Conservation (phyloP, 2,888 invertebrate species). For the Hipparchia sbordonii region DNA sequence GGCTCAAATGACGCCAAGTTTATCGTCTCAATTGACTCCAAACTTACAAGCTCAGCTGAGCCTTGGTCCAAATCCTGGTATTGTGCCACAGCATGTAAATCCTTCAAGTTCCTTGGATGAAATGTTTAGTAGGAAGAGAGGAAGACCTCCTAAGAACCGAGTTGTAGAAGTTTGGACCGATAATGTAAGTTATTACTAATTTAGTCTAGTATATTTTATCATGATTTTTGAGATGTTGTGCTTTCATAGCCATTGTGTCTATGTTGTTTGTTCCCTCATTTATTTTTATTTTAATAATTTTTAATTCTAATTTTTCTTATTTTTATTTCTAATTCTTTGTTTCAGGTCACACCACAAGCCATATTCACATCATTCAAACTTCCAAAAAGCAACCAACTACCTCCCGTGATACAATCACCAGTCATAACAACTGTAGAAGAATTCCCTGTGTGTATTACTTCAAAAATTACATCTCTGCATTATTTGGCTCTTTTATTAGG, state of each 20-base stretch:
- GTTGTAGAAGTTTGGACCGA: slow-evolving; percentile 96
- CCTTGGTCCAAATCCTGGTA: slow-evolving; percentile 65
- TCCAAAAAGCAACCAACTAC: slow-evolving; percentile 86
- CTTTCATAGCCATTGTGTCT: too few relatives aligned
- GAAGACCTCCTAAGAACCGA: slow-evolving; percentile 98
- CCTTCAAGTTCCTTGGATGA: slow-evolving; percentile 91
- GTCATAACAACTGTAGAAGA: slow-evolving; percentile 73
- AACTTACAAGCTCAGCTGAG: slow-evolving; percentile 74
- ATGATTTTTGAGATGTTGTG: neutral
- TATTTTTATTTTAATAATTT: too few relatives aligned
- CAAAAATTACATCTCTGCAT: neutral
- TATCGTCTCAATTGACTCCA: slow-evolving; percentile 69
- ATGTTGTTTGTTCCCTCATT: too few relatives aligned
- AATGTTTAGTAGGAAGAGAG: slow-evolving; percentile 95
- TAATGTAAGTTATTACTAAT: slow-evolving; percentile 82
- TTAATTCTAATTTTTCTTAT: too few relatives aligned
- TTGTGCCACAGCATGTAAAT: slow-evolving; percentile 70
- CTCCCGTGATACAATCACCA: slow-evolving; percentile 68
- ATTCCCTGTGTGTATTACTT: slow-evolving; percentile 66
- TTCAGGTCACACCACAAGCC: slow-evolving; percentile 90
- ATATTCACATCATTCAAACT: slow-evolving; percentile 97
- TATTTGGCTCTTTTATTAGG: neutral
- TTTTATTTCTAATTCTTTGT: slow-evolving; percentile 31
- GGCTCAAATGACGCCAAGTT: slow-evolving; percentile 76
- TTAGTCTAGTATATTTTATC: neutral